These are phyloP conservation scores for Drosophila lutescens DNA, from an alignment of 2,888 invertebrate genomes.

Conservation along the genomic window DNA sequence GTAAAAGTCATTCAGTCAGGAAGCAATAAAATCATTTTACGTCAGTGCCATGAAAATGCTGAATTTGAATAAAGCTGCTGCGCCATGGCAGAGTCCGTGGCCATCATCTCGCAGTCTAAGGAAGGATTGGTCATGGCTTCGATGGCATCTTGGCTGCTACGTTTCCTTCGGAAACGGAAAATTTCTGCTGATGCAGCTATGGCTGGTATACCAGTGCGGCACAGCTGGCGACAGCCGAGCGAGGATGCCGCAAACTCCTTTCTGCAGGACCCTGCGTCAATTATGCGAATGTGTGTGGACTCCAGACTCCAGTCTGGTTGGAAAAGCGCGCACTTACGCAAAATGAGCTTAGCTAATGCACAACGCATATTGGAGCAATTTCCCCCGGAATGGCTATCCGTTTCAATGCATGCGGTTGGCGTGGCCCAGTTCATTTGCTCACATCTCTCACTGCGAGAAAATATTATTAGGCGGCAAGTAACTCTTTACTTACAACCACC, in stretches of 20 bases:
- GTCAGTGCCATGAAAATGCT: conserved; percentile 78
- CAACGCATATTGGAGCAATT: conserved; percentile 73
- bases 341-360: conserved; percentile 73
- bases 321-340: conserved; percentile 67
- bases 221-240: conserved; percentile 74
- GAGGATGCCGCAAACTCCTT: conserved; percentile 14
- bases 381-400: conserved; percentile 68
- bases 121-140: conserved; percentile 42
- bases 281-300: conserved; percentile 53
- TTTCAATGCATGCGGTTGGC: conserved; percentile 44
- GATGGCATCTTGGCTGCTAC: conserved; percentile 63
- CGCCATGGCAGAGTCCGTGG: conserved; percentile 41
- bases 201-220: conserved; percentile 43
- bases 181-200: conserved; percentile 70
- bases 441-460: neutral
- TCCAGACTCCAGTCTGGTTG: neutral
- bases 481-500: no score
- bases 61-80: conserved; percentile 77
- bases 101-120: conserved; percentile 17
- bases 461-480: no score
- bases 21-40: conserved; percentile 79
- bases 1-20: conserved; percentile 77
- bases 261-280: conserved; percentile 57
- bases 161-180: conserved; percentile 17
- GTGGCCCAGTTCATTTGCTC: neutral